These are phyloP conservation scores for Heliconius sara DNA, from an alignment of 2,888 invertebrate species.

Conservation along the genomic window DNA sequence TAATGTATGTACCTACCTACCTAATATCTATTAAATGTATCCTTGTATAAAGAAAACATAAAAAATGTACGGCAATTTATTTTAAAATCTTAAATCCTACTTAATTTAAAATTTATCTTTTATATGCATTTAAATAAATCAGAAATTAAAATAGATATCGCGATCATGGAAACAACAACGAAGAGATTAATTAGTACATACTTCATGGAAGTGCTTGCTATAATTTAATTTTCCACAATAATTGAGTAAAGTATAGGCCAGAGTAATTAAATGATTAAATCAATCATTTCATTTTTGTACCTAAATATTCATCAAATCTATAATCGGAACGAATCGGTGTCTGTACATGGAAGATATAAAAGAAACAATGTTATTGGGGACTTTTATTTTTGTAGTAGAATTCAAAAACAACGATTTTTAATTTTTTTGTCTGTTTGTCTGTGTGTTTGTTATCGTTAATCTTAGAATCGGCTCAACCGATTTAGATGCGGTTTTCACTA, in stretches of 20 bases:
- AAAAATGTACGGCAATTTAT: neutral
- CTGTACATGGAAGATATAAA: no score
- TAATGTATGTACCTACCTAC: no score
- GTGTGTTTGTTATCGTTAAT: no score
- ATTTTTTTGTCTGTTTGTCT: no score
- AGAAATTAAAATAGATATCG: neutral
- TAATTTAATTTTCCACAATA: conserved; percentile 16
- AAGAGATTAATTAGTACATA: conserved; percentile 22
- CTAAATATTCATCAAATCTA: neutral
- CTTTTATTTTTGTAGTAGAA: no score
- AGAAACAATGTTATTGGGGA: no score
- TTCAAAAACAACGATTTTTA: no score
- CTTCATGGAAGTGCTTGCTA: neutral
- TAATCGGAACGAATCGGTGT: no score
- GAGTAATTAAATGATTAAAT: conserved; percentile 3
- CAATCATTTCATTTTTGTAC: neutral
- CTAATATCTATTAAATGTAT: no score
- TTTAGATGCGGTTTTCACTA: no score
- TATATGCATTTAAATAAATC: conserved; percentile 2
- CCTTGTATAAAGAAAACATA: no score
- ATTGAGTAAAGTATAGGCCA: neutral
- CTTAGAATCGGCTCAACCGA: no score
- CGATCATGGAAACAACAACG: neutral
- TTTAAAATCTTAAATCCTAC: neutral
- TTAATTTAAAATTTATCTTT: neutral